Base-by-base conservation (phyloP, 2,113 vertebrate species). In the Neoarius graeffei region DNA sequence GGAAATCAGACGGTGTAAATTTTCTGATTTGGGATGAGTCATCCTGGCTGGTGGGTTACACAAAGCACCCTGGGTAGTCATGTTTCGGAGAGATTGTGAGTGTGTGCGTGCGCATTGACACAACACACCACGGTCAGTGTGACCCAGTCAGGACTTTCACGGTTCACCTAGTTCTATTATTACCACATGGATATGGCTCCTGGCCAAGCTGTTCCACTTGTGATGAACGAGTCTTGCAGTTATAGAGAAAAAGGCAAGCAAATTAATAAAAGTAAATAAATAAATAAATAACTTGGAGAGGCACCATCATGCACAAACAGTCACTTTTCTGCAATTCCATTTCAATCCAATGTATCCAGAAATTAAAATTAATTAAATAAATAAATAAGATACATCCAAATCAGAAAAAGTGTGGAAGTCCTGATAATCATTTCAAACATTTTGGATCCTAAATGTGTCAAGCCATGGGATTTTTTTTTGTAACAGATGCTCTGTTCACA, bases 121-220 rank as follows among this genome's bases (percentile, higher is more conserved):
- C 69, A 83, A 82, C 79, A 83, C 54, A 83, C 13, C n/a, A 81
- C 54, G 57, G 30, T 74, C 42, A 73, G 35, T 15, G 48, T 73
- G 83, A 84, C 48, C 79, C 23, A 30, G 84, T 56, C 52, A 89
- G 87, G 81, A 85, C 84, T 85, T 52, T 88, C 83, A 90, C 89
- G 88, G 83, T 66, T 92, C 84, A 88, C 91, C 89, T 84, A 92
- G 66, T 91, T 91, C 81, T 74, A 85, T 85, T 81, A 48, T 64
- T 83, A 86, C 23, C 54, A 48, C 84, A 52, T 15, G 23, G 57
- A 54, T 50, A 59, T 54, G 54, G 35, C 15, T 27, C 30, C 8
- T 14, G 54, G 56, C 14, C 9, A 35, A 62, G 42, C 14, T 60
- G 15, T 23, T 81, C 42, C 23, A 15, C 50, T 23, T n/a, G 4